Conservation (phyloP, 2,113 vertebrate species). For the Burhinus bistriatus region DNA sequence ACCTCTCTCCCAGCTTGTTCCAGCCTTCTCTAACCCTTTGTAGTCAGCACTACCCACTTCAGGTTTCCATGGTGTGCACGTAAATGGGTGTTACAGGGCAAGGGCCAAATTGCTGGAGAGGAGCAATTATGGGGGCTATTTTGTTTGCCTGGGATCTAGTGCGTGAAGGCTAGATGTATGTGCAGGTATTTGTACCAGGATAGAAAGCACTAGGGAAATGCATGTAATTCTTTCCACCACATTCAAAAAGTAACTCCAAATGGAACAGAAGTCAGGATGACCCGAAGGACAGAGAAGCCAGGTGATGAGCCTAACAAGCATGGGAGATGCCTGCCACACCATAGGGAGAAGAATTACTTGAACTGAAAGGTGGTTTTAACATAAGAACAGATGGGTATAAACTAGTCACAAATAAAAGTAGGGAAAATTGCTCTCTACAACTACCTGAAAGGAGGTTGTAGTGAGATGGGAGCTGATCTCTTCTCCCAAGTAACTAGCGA, state of each 20-base stretch:
- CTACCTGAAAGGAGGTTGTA: no score
- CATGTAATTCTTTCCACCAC: neutral
- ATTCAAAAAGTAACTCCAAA: neutral
- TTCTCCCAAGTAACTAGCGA: no score
- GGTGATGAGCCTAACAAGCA: neutral
- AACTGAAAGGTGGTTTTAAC: neutral
- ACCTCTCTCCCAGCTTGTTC: neutral
- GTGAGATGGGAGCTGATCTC: no score
- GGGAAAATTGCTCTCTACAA: no score
- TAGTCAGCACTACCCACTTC: neutral
- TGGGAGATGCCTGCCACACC: neutral
- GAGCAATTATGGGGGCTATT: neutral
- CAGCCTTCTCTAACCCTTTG: neutral
- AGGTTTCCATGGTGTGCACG: neutral
- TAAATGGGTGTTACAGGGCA: neutral
- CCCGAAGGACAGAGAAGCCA: neutral
- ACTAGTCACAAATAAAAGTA: neutral
- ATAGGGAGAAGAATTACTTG: neutral
- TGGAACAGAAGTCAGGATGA: neutral
- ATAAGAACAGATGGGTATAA: neutral
- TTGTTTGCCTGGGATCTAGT: neutral
- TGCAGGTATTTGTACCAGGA: neutral
- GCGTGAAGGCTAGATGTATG: neutral
- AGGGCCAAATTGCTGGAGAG: neutral
- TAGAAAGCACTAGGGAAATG: neutral